These are phyloP conservation scores for Scelioninae gen. 1 DNA, from an alignment of 2,888 invertebrate genomes.

Conservation along the genomic window DNA sequence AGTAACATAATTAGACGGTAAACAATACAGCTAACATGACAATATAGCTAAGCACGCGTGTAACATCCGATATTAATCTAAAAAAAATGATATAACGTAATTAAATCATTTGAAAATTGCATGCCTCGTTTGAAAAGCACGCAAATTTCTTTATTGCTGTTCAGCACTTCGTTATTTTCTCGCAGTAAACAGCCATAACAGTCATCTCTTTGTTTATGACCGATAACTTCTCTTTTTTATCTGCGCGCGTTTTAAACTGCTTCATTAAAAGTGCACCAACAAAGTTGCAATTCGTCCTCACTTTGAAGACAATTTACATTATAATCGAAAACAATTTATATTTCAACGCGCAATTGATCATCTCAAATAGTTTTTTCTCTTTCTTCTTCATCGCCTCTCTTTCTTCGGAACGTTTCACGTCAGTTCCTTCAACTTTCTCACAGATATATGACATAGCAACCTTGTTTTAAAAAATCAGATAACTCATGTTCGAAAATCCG, in stretches of 20 bases:
- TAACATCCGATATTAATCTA: slow-evolving; percentile 19
- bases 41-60: slow-evolving; percentile 43
- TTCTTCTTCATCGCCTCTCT: slow-evolving; percentile 1
- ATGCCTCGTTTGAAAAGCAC: slow-evolving; percentile 44
- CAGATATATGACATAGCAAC: slow-evolving; percentile 57
- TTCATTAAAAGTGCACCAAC: slow-evolving; percentile 34
- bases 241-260: slow-evolving; percentile 9
- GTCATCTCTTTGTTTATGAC: slow-evolving; percentile 52
- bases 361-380: slow-evolving; percentile 15
- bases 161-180: slow-evolving; percentile 56
- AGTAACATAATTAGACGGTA: slow-evolving; percentile 15
- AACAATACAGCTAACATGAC: slow-evolving; percentile 11
- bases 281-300: slow-evolving; percentile 7
- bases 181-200: slow-evolving; percentile 50
- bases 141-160: slow-evolving; percentile 58
- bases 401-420: slow-evolving; percentile 43
- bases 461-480: slow-evolving; percentile 62
- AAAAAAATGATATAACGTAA: slow-evolving; percentile 34
- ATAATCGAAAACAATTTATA: slow-evolving; percentile 47
- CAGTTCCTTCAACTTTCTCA: slow-evolving; percentile 60
- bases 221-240: slow-evolving; percentile 44
- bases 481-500: slow-evolving; percentile 64
- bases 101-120: slow-evolving; percentile 48
- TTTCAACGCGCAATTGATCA: slow-evolving; percentile 23
- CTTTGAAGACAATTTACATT: slow-evolving; percentile 41